Base-by-base conservation (phyloP, 2,797 vertebrate species). In the Oceanodroma leucorhoa region DNA sequence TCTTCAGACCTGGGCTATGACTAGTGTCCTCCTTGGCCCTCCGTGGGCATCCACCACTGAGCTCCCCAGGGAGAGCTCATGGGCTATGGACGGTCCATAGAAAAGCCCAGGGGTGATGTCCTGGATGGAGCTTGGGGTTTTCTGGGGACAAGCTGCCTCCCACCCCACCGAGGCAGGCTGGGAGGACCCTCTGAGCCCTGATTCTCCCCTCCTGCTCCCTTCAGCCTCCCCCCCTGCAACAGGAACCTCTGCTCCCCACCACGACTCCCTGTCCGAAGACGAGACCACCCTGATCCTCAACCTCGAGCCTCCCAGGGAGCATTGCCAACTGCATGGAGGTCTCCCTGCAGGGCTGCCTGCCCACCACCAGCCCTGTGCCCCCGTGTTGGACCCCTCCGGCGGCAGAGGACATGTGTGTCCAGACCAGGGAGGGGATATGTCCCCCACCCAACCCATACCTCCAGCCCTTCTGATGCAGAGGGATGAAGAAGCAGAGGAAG, bases 381-480 rank as follows among this genome's bases (percentile, higher is more conserved):
- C n/a, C 0, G 0, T 30, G 29, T 36, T 3, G 0, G 46, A 70
- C 36, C 27, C 41, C 29, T 58, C 40, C 1, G 1, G 43, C 2
- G 6, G 36, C 61, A 65, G 32, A 81, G n/a, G 15, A 75, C 46
- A 13, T 0, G 0, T 6, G 14, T 72, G 58, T 60, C 69, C 67
- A 24, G 34, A 40, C 21, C 64, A 29, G 15, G 26, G 19, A n/a
- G 40, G 40, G 6, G 10, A 22, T 11, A 6, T 30, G 11, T n/a
- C 54, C 36, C 10, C 24, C 8, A n/a, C 19, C 11, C 51, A 23
- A 21, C 17, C 24, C 43, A 53, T 3, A 14, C 24, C 51, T 85
- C 76, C 80, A 41, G 55, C 10, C 32, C 36, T 51, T 46, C 66
- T 6, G 16, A 65, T 27, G 9, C 81, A 58, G 50, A 79, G 48